A percentile compares a stretch with the other conserved stretches of the same genome.
These are phyloP conservation scores for Drosophila vallismaia DNA, from an alignment of 2,888 invertebrate genomes.

Conservation along the genomic window DNA sequence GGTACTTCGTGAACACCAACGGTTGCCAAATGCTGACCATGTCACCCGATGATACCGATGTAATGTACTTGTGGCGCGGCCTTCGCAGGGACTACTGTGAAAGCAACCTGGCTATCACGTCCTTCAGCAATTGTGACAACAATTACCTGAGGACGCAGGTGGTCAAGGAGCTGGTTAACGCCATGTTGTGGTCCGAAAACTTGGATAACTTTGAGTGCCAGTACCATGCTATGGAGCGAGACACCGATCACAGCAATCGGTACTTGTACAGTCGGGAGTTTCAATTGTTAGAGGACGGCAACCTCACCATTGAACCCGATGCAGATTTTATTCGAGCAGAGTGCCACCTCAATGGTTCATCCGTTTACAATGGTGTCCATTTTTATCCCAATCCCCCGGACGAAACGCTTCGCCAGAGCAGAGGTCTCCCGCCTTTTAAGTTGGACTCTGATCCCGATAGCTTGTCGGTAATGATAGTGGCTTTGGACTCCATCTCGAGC, in stretches of 20 bases:
- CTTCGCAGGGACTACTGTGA: background rate
- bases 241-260: constrained; percentile 15
- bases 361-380: constrained; percentile 15
- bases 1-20: constrained; percentile 16
- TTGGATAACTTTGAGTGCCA: constrained; percentile 4
- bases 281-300: background rate
- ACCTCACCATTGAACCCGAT: constrained; percentile 9
- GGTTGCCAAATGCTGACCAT: constrained; percentile 26
- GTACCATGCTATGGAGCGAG: constrained; percentile 20
- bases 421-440: constrained; percentile 1
- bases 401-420: background rate
- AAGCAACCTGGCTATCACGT: background rate
- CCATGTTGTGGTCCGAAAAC: too few species aligned
- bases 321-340: constrained; percentile 19
- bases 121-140: background rate
- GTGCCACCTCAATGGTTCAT: background rate
- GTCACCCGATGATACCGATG: background rate
- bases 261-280: constrained; percentile 6
- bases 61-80: background rate
- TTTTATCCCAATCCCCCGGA: constrained; percentile 10
- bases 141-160: constrained; percentile 19
- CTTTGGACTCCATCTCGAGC: constrained; percentile 27
- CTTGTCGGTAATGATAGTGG: constrained; percentile 32
- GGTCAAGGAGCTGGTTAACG: background rate
- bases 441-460: background rate